These are phyloP conservation scores for Parasteatoda lunata DNA, from an alignment of 2,888 invertebrate genomes.

Conservation along the genomic window DNA sequence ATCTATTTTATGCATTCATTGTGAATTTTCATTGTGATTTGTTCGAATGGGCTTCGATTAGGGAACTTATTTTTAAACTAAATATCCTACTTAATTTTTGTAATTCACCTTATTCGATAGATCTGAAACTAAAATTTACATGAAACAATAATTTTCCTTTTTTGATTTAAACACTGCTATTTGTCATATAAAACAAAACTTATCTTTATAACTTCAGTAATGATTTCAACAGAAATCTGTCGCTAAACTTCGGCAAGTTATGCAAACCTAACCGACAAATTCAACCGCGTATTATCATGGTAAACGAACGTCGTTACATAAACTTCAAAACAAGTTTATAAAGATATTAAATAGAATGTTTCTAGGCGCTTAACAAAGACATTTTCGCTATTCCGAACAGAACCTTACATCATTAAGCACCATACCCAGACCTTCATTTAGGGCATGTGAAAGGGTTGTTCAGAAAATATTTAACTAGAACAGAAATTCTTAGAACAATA, in stretches of 20 bases:
- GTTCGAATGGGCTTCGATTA: too few relatives aligned
- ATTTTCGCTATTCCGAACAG: slow-evolving; percentile 6
- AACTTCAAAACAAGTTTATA: slow-evolving; percentile 14
- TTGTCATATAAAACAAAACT: too few relatives aligned
- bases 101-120: too few relatives aligned
- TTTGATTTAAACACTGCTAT: too few relatives aligned
- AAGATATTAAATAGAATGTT: slow-evolving; percentile 14
- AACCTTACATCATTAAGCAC: background rate
- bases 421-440: slow-evolving; percentile 8
- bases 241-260: background rate
- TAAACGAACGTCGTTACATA: background rate
- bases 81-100: too few relatives aligned
- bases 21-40: too few relatives aligned
- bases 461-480: slow-evolving; percentile 9
- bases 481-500: background rate
- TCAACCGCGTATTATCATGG: background rate
- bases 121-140: too few relatives aligned
- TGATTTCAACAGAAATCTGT: background rate
- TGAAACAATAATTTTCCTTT: too few relatives aligned
- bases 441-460: slow-evolving; percentile 4
- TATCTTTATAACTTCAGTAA: too few relatives aligned
- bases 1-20: too few relatives aligned
- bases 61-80: too few relatives aligned
- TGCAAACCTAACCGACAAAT: background rate
- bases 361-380: slow-evolving; percentile 11